Base-by-base conservation (phyloP, 2,888 invertebrate species). In the Sycophila texana region DNA sequence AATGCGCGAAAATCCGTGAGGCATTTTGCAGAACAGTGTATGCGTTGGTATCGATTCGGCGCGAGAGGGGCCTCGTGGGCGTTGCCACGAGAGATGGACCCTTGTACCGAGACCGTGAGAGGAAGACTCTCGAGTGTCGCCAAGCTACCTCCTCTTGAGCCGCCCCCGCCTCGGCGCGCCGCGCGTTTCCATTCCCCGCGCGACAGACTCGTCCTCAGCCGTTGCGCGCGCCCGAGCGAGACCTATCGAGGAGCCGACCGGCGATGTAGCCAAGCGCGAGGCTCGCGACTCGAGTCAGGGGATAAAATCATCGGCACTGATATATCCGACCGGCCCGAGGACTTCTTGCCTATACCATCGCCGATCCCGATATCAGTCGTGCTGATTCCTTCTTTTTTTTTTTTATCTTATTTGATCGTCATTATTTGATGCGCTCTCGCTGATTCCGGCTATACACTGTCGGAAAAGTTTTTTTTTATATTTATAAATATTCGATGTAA, bases 71-170 rank as follows among this genome's bases (percentile, higher is more conserved):
- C 89, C 88, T 89, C 88, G 90, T 89, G 90, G 90, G 90, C 90
- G 90, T 90, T 90, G 90, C 90, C 90, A 90, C 87, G 90, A 90
- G 89, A 89, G 90, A 90, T 90, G 89, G 90, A 90, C 90, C 90
- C 90, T 90, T 89, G 89, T 87, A 87, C 83, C 79, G 68, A 68
- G 68, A 68, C 30, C 26, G 68, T 47, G 78, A 70, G 68, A 61
- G 86, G 85, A 84, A 82, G 83, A 84, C 84, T 89, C 86, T 90
- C 86, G 89, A 90, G 89, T 89, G 90, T 90, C 90, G 90, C 89
- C 89, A 87, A 88, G 89, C 86, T 89, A 88, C 88, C 87, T 86
- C 86, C 70, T 74, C 71, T 61, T n/a, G 72, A 39, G 60, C 68
- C 74, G n/a, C 14, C 18, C 60, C n/a, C 76, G 39, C 47, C 14